Conservation (phyloP, 64 coral and sea anemone genomes). For the Montipora sp. region DNA sequence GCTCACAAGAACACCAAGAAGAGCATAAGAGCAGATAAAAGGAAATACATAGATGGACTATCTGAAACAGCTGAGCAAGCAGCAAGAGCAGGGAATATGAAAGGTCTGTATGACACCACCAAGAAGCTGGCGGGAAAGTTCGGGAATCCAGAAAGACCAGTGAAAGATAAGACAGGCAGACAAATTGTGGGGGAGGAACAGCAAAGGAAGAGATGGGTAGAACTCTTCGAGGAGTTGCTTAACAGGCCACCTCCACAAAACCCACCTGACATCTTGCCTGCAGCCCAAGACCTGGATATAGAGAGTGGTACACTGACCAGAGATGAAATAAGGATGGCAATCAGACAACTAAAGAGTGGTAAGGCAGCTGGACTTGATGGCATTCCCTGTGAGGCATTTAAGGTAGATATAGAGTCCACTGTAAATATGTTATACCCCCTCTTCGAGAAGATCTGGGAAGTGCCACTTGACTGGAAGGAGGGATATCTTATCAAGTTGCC, state of each 20-base stretch:
- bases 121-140: conserved; percentile 22
- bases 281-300: conserved; percentile 3
- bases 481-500: conserved; percentile 22
- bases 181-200: neutral
- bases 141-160: neutral
- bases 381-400: conserved; percentile 28
- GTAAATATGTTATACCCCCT: conserved; percentile 25
- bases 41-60: neutral
- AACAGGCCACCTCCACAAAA: conserved; percentile 5
- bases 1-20: conserved; percentile 20
- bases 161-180: conserved; percentile 27
- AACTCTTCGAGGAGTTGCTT: conserved; percentile 34
- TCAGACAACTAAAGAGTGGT: conserved; percentile 13
- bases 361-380: conserved; percentile 21
- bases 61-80: neutral
- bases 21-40: conserved; percentile 6
- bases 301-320: conserved; percentile 14
- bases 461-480: conserved; percentile 44
- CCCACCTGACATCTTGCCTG: conserved; percentile 34
- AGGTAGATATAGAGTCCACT: conserved; percentile 9
- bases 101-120: conserved; percentile 2
- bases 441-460: conserved; percentile 50
- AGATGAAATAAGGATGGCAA: conserved; percentile 17
- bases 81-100: conserved; percentile 6
- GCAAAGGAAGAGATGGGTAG: conserved; percentile 42